Evolutionary conservation across 1,140 invertebrate species (phyloP).

Genomic region (Galendromus occidentalis): DNA sequence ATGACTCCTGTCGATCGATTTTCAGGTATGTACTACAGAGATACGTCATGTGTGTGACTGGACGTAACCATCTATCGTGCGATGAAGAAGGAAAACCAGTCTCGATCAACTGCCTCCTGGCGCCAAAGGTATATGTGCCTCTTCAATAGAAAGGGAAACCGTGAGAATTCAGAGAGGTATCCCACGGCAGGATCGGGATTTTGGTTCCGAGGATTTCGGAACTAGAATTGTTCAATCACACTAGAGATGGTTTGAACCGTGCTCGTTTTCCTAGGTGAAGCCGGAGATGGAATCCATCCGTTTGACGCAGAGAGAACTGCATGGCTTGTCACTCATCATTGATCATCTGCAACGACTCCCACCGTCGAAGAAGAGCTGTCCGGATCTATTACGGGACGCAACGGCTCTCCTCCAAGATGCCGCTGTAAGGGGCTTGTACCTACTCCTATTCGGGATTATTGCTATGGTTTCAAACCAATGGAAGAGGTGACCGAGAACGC

Average conservation of each 20-base stretch:
- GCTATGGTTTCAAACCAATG: too few relatives aligned
- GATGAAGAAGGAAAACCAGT: constrained; percentile 20
- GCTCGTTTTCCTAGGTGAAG: neutral
- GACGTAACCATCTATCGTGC: constrained; percentile 45
- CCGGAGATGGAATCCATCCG: constrained; percentile 20
- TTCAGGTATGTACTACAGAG: constrained; percentile 62
- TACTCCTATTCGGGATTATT: too few relatives aligned
- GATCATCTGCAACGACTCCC: constrained; percentile 74
- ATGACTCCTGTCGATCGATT: too few relatives aligned
- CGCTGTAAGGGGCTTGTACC: constrained; percentile 22
- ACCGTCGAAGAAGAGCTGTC: constrained; percentile 69
- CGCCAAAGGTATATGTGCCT: constrained; percentile 25
- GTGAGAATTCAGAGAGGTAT: too few relatives aligned
- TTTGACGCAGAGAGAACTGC: constrained; percentile 45
- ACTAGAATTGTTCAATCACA: too few relatives aligned
- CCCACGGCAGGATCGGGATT: too few relatives aligned
- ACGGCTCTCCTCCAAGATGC: constrained; percentile 71
- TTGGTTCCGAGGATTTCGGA: too few relatives aligned
- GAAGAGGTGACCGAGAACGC: too few relatives aligned
- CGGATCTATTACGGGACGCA: constrained; percentile 69
- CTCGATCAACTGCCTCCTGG: constrained; percentile 14
- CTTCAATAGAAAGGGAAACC: too few relatives aligned
- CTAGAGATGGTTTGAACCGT: too few relatives aligned
- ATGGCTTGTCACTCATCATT: constrained; percentile 48
- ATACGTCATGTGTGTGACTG: constrained; percentile 69